Evolutionary conservation across 2,113 vertebrate species (phyloP), one percentile per base, ranked within the genome.

Genomic region (Malurus alboscapulatus): DNA sequence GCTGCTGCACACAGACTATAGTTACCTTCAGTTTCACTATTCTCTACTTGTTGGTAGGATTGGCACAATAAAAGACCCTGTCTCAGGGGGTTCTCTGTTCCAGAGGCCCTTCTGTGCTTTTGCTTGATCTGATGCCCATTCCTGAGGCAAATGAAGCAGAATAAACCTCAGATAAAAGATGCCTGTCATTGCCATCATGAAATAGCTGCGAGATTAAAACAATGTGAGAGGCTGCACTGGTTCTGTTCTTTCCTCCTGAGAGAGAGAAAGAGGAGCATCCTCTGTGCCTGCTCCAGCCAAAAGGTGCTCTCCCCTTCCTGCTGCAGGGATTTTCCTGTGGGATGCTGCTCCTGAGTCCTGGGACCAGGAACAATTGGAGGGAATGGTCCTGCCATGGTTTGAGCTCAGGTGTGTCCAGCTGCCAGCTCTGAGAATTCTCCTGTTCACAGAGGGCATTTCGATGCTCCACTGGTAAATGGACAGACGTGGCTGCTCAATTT

Each of bases 1-100:
- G 32, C 19, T 75, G 27, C 51, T 54, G 45, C 11, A 7, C 4
- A 7, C 1, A 9, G 32, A 14, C 30, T 13, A 0, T 9, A 25
- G 27, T 16, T 54, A 6, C 21, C 29, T 54, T 19, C 19, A 40
- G 21, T 58, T 78, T 22, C n/a, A 25, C 15, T 19, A 0, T 12
- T 26, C 29, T 57, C 38, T 15, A 1, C 38, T 67, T 63, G 22
- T 47, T 32, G 12, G 14, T 20, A 20, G 62, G 36, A 25, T 2
- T 44, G 66, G 32, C 48, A 7, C 61, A 22, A 17, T 16, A 27
- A 63, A 77, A 54, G 54, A 27, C 30, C 3, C 48, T 47, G 2
- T 42, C 26, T 40, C n/a, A 0, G 19, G 51, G 40, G n/a, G 5
- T 24, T 88, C 66, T 62, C 1, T 7, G 38, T 22, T 45, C 26